phyloP scores from a whole-genome alignment of 2,113 vertebrate genomes.

The Myocastor coypus region DNA sequence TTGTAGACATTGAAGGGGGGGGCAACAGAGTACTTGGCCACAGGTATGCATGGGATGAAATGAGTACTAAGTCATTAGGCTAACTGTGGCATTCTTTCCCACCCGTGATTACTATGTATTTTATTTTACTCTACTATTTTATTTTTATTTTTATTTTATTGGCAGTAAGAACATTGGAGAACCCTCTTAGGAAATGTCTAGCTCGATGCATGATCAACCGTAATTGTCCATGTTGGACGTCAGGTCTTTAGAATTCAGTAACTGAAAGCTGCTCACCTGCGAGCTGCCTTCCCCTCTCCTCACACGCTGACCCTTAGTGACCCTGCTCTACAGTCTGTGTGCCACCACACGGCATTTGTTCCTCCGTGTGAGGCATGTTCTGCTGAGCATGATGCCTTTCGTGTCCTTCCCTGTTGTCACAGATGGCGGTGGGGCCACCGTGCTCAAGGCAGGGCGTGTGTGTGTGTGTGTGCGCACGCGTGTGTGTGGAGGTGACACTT shows the following conservation, averaged over 20 bases:
- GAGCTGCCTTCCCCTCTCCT: background rate
- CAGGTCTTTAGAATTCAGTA: background rate
- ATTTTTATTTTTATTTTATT: background rate
- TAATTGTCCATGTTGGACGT: background rate
- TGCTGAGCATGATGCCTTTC: background rate
- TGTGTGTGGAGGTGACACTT: background rate
- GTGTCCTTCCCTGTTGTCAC: too few relatives aligned
- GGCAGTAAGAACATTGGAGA: background rate
- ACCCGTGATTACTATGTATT: background rate
- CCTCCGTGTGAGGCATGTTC: background rate
- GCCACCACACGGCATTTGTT: background rate
- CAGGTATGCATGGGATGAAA: too few relatives aligned
- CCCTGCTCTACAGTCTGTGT: background rate
- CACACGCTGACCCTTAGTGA: background rate
- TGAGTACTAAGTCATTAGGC: background rate
- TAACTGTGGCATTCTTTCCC: background rate
- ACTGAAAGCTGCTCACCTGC: background rate
- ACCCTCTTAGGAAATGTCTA: background rate
- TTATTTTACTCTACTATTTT: background rate
- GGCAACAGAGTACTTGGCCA: background rate
- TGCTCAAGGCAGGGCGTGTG: background rate
- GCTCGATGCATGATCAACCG: background rate
- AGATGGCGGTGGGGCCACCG: background rate
- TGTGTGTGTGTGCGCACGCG: background rate
- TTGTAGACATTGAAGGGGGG: background rate